Percentiles rank a stretch among this genome's conserved stretches.
phyloP scores from a whole-genome alignment of 1,140 invertebrate species.

The Latrodectus geometricus region DNA sequence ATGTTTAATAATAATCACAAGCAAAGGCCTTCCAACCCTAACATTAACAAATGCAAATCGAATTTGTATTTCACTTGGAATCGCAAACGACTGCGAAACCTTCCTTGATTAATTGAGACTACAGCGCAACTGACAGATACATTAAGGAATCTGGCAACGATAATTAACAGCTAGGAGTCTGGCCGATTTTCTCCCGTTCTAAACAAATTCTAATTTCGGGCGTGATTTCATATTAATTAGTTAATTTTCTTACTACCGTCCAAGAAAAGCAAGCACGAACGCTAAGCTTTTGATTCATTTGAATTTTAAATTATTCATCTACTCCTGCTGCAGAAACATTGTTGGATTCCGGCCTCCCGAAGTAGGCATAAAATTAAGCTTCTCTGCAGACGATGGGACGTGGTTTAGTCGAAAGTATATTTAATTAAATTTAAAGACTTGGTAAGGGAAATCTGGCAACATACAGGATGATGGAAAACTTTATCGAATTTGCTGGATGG shows the following conservation, averaged over 20 bases:
- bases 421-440: constrained; percentile 59
- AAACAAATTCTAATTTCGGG: constrained; percentile 61
- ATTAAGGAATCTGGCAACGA: constrained; percentile 56
- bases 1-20: constrained; percentile 44
- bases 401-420: constrained; percentile 29
- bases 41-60: constrained; percentile 58
- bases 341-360: constrained; percentile 6
- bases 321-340: constrained; percentile 6
- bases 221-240: constrained; percentile 62
- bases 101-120: constrained; percentile 57
- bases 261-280: neutral
- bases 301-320: constrained; percentile 58
- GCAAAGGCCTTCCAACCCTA: constrained; percentile 14
- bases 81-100: constrained; percentile 19
- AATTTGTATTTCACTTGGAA: constrained; percentile 55
- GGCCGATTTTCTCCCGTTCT: constrained; percentile 49
- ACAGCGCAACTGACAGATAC: constrained; percentile 57
- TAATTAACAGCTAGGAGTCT: constrained; percentile 48
- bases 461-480: constrained; percentile 12
- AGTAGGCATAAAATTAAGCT: constrained; percentile 47
- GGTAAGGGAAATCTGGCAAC: constrained; percentile 38
- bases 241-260: constrained; percentile 50
- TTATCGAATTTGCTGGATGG: constrained; percentile 23
- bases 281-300: constrained; percentile 43
- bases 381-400: neutral